Evolutionary conservation across 1,140 invertebrate species (phyloP), one percentile per base, ranked within the genome.

Genomic region (Panagrolaimus sp.): DNA sequence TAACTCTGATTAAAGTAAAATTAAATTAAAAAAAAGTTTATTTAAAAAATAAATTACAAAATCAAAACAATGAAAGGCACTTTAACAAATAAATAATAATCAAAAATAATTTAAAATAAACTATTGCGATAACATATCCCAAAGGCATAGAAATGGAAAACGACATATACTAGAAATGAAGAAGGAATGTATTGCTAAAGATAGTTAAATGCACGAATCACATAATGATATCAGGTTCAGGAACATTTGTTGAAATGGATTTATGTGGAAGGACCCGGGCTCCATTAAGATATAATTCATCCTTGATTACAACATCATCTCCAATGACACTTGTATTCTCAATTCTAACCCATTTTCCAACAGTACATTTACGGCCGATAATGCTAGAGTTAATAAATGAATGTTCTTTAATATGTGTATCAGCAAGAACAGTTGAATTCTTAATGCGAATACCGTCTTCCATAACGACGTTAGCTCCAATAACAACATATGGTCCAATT

Each of bases 201-300:
- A 38, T 38, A 26, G 10, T 58, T 1, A 58, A 28, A 0, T 58
- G 52, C 21, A 58, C 14, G 52, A 32, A 43, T 89, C 87, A 99
- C 96, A 99, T 98, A 77, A 99, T 98, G 78, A 99, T 96, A 85
- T 95, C 91, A 43, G 96, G 96, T 75, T 98, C 94, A 6, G 91
- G 90, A 12, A 98, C 94, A 44, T 94, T 98, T 63, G 88, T 87
- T 0, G 90, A 89, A 72, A 99, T 98, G 71, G 89, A 91, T 86
- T 99, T 99, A 85, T 99, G 94, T 0, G 96, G 96, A 70, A 99
- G 85, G 24, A 99, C 94, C 85, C 94, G 91, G 0, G 94, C 95
- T 12, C 96, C 96, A 84, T 99, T 99, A 48, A 99, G 89, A 83
- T 98, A 99, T 0, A 98, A 85, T 86, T 99, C 96, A 83, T 99